These are phyloP conservation scores for Lasioglossum pauxillum DNA, from an alignment of 2,888 invertebrate species.

Conservation along the genomic window DNA sequence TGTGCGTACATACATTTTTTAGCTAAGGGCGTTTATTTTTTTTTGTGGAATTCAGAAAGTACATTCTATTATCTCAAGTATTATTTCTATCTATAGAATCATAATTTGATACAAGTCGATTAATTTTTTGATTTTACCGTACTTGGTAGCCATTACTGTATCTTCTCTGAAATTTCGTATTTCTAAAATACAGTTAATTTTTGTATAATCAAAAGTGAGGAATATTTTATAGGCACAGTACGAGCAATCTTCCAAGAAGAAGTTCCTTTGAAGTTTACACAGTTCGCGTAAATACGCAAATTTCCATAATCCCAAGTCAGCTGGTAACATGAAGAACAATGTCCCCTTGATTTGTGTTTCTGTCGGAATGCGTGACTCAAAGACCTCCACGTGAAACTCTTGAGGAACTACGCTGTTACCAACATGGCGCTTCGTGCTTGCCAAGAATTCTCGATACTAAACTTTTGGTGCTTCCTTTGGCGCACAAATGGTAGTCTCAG, in stretches of 20 bases:
- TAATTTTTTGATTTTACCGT: not conserved
- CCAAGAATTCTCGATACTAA: conserved; percentile 6
- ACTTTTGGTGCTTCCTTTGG: not conserved
- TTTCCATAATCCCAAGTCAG: not conserved
- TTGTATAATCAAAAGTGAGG: no score
- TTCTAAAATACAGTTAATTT: no score
- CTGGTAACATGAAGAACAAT: not conserved
- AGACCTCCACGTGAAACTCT: not conserved
- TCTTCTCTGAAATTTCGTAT: not conserved
- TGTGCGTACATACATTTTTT: no score
- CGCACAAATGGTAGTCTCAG: not conserved
- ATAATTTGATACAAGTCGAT: not conserved
- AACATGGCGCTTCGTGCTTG: conserved; percentile 12
- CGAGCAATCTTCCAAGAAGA: not conserved
- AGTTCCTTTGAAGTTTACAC: not conserved
- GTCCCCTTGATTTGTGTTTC: not conserved
- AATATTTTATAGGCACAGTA: not conserved
- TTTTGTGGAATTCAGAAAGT: not conserved
- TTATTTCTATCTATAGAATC: no score
- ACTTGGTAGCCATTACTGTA: not conserved
- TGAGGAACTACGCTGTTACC: not conserved
- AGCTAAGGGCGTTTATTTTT: not conserved
- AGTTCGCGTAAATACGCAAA: not conserved
- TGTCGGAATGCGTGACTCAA: not conserved
- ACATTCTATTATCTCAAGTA: no score